phyloP scores from a whole-genome alignment of 2,113 vertebrate genomes.

The Catharus minimus region DNA sequence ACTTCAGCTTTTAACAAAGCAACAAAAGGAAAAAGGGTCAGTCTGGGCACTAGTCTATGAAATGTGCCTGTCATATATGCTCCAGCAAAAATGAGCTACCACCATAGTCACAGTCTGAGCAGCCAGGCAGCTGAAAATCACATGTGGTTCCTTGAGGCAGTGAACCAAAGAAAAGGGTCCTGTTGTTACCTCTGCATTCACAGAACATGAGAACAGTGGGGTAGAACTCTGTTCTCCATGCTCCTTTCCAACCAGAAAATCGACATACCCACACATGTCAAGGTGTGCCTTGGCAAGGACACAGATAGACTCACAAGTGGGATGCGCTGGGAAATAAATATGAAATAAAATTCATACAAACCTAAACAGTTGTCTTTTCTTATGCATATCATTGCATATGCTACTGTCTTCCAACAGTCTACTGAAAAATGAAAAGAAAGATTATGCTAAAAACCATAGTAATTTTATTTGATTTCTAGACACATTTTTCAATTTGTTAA shows the following conservation, averaged over 20 bases:
- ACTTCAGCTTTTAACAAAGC: neutral
- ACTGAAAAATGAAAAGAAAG: conserved; percentile 73
- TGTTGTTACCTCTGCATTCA: neutral
- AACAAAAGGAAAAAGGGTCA: neutral
- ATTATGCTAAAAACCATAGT: conserved; percentile 22
- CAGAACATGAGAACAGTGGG: neutral
- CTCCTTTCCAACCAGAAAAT: neutral
- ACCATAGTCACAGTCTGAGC: neutral
- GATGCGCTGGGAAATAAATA: conserved; percentile 15
- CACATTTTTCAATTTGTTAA: neutral
- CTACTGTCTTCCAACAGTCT: conserved; percentile 89
- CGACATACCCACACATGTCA: neutral
- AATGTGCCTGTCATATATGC: neutral
- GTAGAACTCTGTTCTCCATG: neutral
- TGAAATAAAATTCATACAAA: conserved; percentile 75
- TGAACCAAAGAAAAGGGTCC: neutral
- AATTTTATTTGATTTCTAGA: neutral
- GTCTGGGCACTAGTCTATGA: neutral
- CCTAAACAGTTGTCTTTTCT: conserved; percentile 94
- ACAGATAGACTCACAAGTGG: neutral
- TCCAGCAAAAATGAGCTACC: neutral
- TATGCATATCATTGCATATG: conserved; percentile 88
- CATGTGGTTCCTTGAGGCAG: neutral
- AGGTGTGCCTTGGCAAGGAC: neutral
- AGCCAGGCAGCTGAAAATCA: neutral